Conservation (phyloP, 2,888 invertebrate species). For the Lasiommata megera region DNA sequence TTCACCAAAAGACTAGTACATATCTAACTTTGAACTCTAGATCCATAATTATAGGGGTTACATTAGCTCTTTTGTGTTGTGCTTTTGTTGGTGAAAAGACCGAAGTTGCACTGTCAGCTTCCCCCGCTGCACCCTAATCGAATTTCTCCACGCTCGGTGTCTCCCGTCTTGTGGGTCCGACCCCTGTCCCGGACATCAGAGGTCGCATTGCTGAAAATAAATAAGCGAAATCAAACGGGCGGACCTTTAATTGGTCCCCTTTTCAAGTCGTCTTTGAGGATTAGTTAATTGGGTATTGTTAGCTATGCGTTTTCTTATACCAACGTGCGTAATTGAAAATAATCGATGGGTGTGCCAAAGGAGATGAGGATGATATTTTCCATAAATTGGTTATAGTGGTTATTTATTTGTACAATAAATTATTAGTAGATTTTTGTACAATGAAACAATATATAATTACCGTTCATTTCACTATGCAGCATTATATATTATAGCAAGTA, state of each 20-base stretch:
- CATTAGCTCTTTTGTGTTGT: slow-evolving; percentile 28
- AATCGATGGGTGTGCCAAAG: neutral
- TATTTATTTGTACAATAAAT: too few species aligned
- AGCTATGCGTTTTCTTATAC: slow-evolving; percentile 42
- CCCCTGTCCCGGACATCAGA: slow-evolving; percentile 71
- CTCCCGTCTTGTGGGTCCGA: slow-evolving; percentile 66
- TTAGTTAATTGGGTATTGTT: slow-evolving; percentile 71
- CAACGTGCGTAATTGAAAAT: slow-evolving; percentile 25
- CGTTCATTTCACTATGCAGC: too few species aligned
- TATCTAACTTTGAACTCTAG: slow-evolving; percentile 30
- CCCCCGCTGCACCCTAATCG: slow-evolving; percentile 79
- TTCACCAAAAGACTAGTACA: slow-evolving; percentile 10
- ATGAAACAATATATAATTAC: too few species aligned
- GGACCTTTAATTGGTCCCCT: slow-evolving; percentile 69
- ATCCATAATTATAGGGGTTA: slow-evolving; percentile 22
- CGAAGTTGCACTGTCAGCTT: slow-evolving; percentile 68
- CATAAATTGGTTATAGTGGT: too few species aligned
- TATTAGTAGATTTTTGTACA: too few species aligned
- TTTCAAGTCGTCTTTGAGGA: slow-evolving; percentile 61
- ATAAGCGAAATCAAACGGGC: slow-evolving; percentile 71
- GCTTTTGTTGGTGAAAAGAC: slow-evolving; percentile 39
- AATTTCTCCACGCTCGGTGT: slow-evolving; percentile 76
- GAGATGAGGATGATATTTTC: too few species aligned
- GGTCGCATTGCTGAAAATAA: slow-evolving; percentile 72
- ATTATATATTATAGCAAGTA: too few species aligned